A percentile compares a stretch with the other conserved stretches of the same genome.
phyloP scores from a whole-genome alignment of 2,797 vertebrate species.

The Sebastolobus alascanus region DNA sequence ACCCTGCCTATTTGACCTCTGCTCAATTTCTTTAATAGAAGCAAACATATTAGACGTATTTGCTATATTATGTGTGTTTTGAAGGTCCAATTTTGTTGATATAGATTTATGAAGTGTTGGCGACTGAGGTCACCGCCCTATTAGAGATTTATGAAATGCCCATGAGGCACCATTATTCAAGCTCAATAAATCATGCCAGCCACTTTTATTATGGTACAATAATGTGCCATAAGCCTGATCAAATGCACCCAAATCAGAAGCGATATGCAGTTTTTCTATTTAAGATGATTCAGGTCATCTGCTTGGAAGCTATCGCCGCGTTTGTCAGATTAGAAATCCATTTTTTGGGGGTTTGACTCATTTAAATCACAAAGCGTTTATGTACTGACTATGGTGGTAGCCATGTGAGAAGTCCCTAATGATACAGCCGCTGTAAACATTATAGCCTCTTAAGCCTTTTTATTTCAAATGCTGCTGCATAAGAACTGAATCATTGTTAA shows the following conservation, averaged over 20 bases:
- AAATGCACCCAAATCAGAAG: slow-evolving; percentile 68
- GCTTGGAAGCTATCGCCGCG: slow-evolving; percentile 27
- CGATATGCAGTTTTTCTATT: slow-evolving; percentile 32
- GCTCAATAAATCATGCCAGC: slow-evolving; percentile 83
- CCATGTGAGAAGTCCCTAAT: slow-evolving; percentile 61
- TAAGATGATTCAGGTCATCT: slow-evolving; percentile 52
- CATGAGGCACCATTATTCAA: slow-evolving; percentile 77
- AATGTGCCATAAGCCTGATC: slow-evolving; percentile 74
- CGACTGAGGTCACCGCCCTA: slow-evolving; percentile 81
- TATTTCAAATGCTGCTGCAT: slow-evolving; percentile 55
- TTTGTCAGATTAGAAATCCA: slow-evolving; percentile 51
- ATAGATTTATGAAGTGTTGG: slow-evolving; percentile 86
- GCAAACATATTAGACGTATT: slow-evolving; percentile 74
- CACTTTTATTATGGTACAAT: slow-evolving; percentile 73
- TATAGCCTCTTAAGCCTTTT: slow-evolving; percentile 54
- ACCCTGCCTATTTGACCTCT: slow-evolving; percentile 77
- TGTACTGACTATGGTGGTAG: slow-evolving; percentile 24
- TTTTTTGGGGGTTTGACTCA: slow-evolving; percentile 34
- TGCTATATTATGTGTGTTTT: slow-evolving; percentile 75
- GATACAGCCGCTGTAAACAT: slow-evolving; percentile 60
- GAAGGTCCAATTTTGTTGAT: slow-evolving; percentile 81
- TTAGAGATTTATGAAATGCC: slow-evolving; percentile 87
- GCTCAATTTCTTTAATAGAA: slow-evolving; percentile 75
- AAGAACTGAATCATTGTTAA: slow-evolving; percentile 45
- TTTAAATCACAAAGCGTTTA: slow-evolving; percentile 47